Conservation (phyloP, 2,888 invertebrate genomes). For the Agonopterix subpropinquella region DNA sequence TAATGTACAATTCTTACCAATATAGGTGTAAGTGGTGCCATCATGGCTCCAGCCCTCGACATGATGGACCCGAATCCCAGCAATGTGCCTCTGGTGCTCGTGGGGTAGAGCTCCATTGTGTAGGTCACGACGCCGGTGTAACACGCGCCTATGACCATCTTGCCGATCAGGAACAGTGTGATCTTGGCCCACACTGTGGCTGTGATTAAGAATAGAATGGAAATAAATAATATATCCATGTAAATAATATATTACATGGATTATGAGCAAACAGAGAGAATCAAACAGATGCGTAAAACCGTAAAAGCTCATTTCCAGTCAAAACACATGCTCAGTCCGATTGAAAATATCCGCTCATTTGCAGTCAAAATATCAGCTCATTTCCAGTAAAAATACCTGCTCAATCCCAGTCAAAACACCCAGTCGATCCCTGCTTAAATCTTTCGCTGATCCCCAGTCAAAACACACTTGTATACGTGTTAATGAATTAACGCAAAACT, state of each 20-base stretch:
- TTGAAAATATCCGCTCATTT: too few relatives aligned
- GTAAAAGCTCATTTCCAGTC: slow-evolving; percentile 1
- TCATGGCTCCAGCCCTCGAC: slow-evolving; percentile 76
- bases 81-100: slow-evolving; percentile 76
- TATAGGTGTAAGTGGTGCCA: slow-evolving; percentile 79
- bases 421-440: too few relatives aligned
- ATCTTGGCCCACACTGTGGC: slow-evolving; percentile 41
- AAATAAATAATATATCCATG: too few relatives aligned
- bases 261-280: too few relatives aligned
- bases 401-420: too few relatives aligned
- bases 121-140: slow-evolving; percentile 78
- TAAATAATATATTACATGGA: too few relatives aligned
- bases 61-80: slow-evolving; percentile 76
- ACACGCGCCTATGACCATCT: slow-evolving; percentile 77
- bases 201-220: slow-evolving; percentile 17
- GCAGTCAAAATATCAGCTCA: too few relatives aligned
- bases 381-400: too few relatives aligned
- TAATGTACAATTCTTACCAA: slow-evolving; percentile 30
- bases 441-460: too few relatives aligned
- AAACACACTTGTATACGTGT: too few relatives aligned
- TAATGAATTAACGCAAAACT: too few relatives aligned
- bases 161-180: slow-evolving; percentile 72
- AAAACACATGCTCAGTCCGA: background rate
- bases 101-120: slow-evolving; percentile 80
- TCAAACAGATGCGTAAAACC: too few relatives aligned